Base-by-base conservation (phyloP, 2,113 vertebrate species). In the Halcyon malimbica region DNA sequence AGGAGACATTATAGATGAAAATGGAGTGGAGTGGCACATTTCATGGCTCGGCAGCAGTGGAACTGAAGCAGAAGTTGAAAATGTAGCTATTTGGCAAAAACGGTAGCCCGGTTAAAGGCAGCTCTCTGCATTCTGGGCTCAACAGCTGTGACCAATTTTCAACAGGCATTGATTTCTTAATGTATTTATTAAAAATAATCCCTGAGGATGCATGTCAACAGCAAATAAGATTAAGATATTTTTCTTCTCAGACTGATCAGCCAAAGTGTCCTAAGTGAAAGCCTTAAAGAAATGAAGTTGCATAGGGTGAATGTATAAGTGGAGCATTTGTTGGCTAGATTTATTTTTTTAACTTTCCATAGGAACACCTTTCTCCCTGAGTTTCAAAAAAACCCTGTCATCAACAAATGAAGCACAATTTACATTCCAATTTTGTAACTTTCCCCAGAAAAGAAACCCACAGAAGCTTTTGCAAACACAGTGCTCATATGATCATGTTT, bases 61-160 rank as follows among this genome's bases (percentile, higher is more conserved):
- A 98, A 39, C 97, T 99, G 70, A 98, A 94, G 93, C 93, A 99
- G 54, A 98, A 98, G 89, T 76, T 98, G 75, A 96, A 97, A 68
- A 97, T 98, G 96, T 98, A 97, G 87, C 53, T 82, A 10, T 48
- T 90, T 65, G 65, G 26, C 46, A 31, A 9, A 35, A 10, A 64
- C 37, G 53, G 42, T 39, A 48, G 46, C 64, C 69, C 2, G 2
- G 44, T 59, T 59, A 57, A 62, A 33, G 51, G 65, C 76, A 51
- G 21, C 26, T 67, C 23, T 67, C 41, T 33, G 39, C 57, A 56
- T 63, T 69, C 60, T 62, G n/a, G 42, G 48, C 73, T 67, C 69
- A 77, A 54, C 23, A 92, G 70, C 83, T 90, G 75, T 70, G 79
- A 41, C 70, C 28, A 37, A 41, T 46, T 81, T 93, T 84, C 51